phyloP scores from a whole-genome alignment of 2,113 vertebrate species.

The Prunella himalayana region DNA sequence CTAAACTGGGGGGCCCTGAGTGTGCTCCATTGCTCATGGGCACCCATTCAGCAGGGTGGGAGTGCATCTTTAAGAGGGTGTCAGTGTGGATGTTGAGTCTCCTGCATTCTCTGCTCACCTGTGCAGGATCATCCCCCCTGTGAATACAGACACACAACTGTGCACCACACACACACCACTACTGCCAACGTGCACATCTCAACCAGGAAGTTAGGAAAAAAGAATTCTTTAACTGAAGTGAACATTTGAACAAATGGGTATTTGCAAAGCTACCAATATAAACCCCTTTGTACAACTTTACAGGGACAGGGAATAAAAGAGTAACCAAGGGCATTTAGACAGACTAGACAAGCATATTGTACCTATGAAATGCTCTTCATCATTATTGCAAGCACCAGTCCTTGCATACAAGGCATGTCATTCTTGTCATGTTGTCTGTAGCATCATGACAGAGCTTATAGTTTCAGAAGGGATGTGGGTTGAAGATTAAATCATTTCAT shows the following conservation, averaged over 20 bases:
- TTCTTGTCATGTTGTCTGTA: neutral
- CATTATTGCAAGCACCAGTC: neutral
- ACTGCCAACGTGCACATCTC: neutral
- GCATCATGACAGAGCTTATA: neutral
- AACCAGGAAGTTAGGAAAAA: neutral
- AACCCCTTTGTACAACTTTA: neutral
- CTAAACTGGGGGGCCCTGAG: neutral
- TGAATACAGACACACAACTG: neutral
- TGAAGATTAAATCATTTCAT: neutral
- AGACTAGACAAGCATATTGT: neutral
- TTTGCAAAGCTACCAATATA: neutral
- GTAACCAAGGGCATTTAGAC: neutral
- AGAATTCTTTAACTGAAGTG: neutral
- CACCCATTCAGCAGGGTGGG: neutral
- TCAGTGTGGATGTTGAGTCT: neutral
- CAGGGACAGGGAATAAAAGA: neutral
- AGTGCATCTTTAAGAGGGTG: neutral
- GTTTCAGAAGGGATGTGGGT: neutral
- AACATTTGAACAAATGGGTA: neutral
- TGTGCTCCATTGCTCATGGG: neutral
- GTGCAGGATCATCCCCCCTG: neutral
- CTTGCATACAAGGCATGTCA: neutral
- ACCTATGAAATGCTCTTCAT: neutral
- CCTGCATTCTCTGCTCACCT: neutral
- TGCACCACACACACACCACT: rapidly evolving